These are phyloP conservation scores for Lepidocyrtoides sp. DNA, from an alignment of 2,888 invertebrate genomes.

Conservation along the genomic window DNA sequence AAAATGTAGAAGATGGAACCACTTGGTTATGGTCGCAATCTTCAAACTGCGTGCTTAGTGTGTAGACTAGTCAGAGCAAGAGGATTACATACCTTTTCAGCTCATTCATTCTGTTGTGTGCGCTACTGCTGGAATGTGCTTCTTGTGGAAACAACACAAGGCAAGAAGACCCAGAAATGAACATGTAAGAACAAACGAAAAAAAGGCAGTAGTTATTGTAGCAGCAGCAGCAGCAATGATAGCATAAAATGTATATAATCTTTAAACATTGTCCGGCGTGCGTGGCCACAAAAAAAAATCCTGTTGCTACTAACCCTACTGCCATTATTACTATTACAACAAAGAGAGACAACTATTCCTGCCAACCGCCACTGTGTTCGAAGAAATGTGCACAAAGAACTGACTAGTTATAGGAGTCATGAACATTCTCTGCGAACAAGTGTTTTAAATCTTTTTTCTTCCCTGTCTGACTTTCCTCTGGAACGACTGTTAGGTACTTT, in stretches of 20 bases:
- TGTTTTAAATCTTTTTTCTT: slow-evolving; percentile 73
- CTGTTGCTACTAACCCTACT: slow-evolving; percentile 58
- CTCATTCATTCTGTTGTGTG: slow-evolving; percentile 35
- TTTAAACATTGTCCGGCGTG: slow-evolving; percentile 54
- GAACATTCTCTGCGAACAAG: slow-evolving; percentile 73
- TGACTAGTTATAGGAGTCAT: slow-evolving; percentile 13
- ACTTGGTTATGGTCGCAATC: slow-evolving; percentile 55
- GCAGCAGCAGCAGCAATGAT: background rate
- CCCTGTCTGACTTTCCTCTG: background rate
- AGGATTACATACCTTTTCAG: slow-evolving; percentile 63
- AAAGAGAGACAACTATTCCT: background rate
- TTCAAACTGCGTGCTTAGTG: background rate
- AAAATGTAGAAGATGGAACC: slow-evolving; percentile 61
- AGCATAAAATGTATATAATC: slow-evolving; percentile 56
- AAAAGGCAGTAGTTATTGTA: background rate
- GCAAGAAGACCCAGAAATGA: background rate
- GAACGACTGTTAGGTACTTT: slow-evolving; percentile 1
- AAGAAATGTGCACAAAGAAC: slow-evolving; percentile 49
- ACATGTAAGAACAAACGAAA: slow-evolving; percentile 26
- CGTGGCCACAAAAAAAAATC: slow-evolving; percentile 63
- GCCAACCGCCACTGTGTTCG: background rate
- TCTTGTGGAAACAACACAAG: background rate
- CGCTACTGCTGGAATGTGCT: slow-evolving; percentile 52
- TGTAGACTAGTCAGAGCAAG: slow-evolving; percentile 8
- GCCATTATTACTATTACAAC: background rate